phyloP scores from a whole-genome alignment of 2,113 vertebrate species.

The Pituophis catenifer region DNA sequence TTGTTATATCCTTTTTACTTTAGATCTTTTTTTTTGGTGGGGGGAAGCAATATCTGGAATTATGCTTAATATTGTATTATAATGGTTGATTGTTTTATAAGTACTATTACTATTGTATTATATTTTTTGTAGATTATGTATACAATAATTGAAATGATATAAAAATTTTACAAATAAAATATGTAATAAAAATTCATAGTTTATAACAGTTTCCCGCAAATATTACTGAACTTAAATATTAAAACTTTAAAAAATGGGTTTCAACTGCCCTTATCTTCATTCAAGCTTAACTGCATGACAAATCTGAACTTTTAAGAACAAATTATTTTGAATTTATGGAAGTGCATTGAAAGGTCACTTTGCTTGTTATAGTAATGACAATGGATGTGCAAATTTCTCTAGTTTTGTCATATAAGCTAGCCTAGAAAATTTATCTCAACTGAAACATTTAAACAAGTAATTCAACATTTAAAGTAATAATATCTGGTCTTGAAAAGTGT shows the following conservation, averaged over 20 bases:
- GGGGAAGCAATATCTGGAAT: neutral
- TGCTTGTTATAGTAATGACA: conserved; percentile 15
- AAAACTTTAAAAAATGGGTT: conserved; percentile 45
- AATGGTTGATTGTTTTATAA: neutral
- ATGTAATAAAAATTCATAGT: neutral
- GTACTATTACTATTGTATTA: neutral
- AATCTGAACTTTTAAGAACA: conserved; percentile 61
- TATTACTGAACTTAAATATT: conserved; percentile 56
- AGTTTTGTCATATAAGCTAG: conserved; percentile 1
- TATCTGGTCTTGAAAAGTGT: neutral
- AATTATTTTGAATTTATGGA: conserved; percentile 45
- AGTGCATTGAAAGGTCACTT: conserved; percentile 52
- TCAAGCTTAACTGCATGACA: conserved; percentile 43
- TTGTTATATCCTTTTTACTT: neutral
- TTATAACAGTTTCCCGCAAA: conserved; percentile 41
- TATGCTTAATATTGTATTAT: neutral
- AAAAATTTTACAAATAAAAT: neutral
- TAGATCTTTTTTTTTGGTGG: neutral
- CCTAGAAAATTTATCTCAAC: neutral
- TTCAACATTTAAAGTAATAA: neutral
- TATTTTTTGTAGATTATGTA: neutral
- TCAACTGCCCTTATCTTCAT: neutral
- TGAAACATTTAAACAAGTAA: neutral
- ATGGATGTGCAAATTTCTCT: conserved; percentile 12
- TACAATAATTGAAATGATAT: neutral